Evolutionary conservation across 2,113 vertebrate genomes (phyloP), one percentile per base, ranked within the genome.

Genomic region (Oenanthe melanoleuca): DNA sequence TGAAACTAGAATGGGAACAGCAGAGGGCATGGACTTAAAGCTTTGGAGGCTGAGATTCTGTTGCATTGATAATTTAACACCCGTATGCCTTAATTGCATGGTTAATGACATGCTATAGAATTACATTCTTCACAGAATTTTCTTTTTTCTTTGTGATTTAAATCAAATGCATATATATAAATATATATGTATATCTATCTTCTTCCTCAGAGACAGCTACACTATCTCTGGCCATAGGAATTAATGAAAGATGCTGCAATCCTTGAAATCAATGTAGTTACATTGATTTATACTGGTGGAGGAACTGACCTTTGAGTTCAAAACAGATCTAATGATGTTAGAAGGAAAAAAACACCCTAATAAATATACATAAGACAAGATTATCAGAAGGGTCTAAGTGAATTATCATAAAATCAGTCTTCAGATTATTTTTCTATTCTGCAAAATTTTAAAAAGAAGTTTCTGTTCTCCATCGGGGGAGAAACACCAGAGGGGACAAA

Each of bases 241-340:
- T 78, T 94, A 96, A 91, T 88, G 85, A 93, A 95, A 94, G 81
- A 82, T 44, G 53, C 34, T 60, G 45, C 83, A 84, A 59, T 88
- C 73, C 77, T 94, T 79, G 95, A 73, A 94, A 96, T 96, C 94
- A 92, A 96, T 96, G 75, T 53, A 57, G 61, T 78, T 90, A 86
- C 88, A 94, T 96, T 86, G 93, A 95, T 97, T 93, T 86, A 64
- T 84, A 56, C 88, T 61, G 37, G 82, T 80, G 85, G 80, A 90
- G 52, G 52, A 92, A 38, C 88, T 94, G 90, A 93, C 90, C 92
- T 94, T 94, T 96, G 86, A 88, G 82, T 94, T 95, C 75, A 90
- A 97, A 95, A 94, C 74, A 88, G 80, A 93, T 57, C 69, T 85
- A 93, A 93, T 78, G 85, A 71, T 80, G 88, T 67, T 89, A 80